These are phyloP conservation scores for Sciaenops ocellatus DNA, from an alignment of 2,797 vertebrate species.

Conservation along the genomic window DNA sequence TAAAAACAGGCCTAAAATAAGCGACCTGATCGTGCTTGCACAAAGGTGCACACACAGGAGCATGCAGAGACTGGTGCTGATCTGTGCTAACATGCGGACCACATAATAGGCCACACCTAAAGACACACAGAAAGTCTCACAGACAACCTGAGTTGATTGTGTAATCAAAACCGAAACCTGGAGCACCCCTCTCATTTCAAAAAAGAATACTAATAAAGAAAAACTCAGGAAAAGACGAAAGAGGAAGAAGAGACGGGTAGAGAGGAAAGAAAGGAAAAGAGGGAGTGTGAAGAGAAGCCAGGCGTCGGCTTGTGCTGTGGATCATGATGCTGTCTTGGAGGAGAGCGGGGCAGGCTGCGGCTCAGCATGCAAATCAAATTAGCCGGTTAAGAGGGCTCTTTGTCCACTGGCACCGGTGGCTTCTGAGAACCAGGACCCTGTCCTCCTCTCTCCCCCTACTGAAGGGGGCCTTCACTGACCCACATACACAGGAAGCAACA, in stretches of 20 bases:
- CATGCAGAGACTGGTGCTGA: slow-evolving; percentile 43
- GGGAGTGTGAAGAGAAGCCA: slow-evolving; percentile 34
- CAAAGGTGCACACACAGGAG: neutral
- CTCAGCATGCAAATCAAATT: slow-evolving; percentile 83
- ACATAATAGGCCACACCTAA: slow-evolving; percentile 35
- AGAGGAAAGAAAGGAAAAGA: slow-evolving; percentile 7
- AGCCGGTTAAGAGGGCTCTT: slow-evolving; percentile 80
- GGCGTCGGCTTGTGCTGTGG: slow-evolving; percentile 49
- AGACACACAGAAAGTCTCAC: slow-evolving; percentile 3
- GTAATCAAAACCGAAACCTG: neutral
- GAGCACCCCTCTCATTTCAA: slow-evolving; percentile 10
- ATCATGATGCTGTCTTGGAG: slow-evolving; percentile 63
- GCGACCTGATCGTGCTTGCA: neutral
- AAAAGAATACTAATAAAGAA: slow-evolving; percentile 2
- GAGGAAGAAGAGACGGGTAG: neutral
- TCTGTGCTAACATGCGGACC: slow-evolving; percentile 18
- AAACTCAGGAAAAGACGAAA: neutral
- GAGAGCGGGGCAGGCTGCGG: slow-evolving; percentile 52
- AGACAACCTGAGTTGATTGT: neutral
- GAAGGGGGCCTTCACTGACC: slow-evolving; percentile 41
- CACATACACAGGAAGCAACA: slow-evolving; percentile 73
- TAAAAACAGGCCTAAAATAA: neutral
- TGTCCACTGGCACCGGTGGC: slow-evolving; percentile 74
- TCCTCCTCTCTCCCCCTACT: slow-evolving; percentile 55
- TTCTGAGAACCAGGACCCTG: slow-evolving; percentile 74